Evolutionary conservation across 1,140 invertebrate species (phyloP), one percentile per base, ranked within the genome.

Genomic region (Batillaria attramentaria): DNA sequence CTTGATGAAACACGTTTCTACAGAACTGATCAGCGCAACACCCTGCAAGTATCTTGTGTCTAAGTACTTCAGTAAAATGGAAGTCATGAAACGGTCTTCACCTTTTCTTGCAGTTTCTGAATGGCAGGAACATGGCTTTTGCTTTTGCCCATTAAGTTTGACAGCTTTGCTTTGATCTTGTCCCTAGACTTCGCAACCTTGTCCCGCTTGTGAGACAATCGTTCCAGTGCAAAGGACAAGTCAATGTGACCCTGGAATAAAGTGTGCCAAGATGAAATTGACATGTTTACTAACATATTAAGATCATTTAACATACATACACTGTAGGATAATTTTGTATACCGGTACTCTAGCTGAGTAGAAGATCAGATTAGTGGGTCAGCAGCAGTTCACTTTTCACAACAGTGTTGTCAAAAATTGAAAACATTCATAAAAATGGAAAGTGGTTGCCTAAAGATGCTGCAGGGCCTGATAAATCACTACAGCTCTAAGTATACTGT

Each of bases 41-140:
- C n/a, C n/a, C n/a, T n/a, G n/a, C n/a, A n/a, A n/a, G n/a, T n/a
- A n/a, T n/a, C n/a, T n/a, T n/a, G n/a, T n/a, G n/a, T n/a, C n/a
- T n/a, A n/a, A n/a, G n/a, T n/a, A n/a, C n/a, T n/a, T n/a, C n/a
- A n/a, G n/a, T n/a, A n/a, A n/a, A n/a, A n/a, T n/a, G n/a, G n/a
- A n/a, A n/a, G 31, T 60, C 33, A 8, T 24, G 8, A 42, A 33
- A 16, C 24, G 8, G 31, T 42, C 31, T 69, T 77, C 13, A 80
- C 79, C 79, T 80, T 80, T 16, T 24, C 66, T 66, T 74, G 50
- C 16, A 80, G 60, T 60, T 73, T 72, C 54, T 65, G 18, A 4
- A 70, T 69, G n/a, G 54, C 42, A 39, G 68, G 33, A 3, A 35
- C 5, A 20, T 77, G 62, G 31, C 79, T 76, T 60, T 62, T 78